phyloP scores from a whole-genome alignment of 1,140 invertebrate genomes.

The Popillia japonica region DNA sequence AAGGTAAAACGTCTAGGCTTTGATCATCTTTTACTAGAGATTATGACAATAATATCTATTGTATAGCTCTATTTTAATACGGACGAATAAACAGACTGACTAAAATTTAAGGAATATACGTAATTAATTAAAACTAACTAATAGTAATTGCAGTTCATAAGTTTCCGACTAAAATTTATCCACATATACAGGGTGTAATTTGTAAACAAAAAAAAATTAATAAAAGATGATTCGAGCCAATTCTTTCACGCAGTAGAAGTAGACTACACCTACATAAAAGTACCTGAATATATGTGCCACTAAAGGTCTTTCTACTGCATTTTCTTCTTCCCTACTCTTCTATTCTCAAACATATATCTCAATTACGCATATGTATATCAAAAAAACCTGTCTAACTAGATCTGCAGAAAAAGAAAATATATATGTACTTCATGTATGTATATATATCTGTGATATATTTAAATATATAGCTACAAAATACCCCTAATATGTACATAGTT shows the following conservation, averaged over 20 bases:
- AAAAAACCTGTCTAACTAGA: conserved; percentile 30
- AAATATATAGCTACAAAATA: conserved; percentile 34
- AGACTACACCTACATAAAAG: conserved; percentile 14
- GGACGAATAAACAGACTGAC: too few species aligned
- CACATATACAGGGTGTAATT: too few species aligned
- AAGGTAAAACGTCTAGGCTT: too few species aligned
- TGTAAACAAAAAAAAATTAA: too few species aligned
- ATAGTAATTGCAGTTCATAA: too few species aligned
- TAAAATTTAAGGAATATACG: too few species aligned
- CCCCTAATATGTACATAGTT: conserved; percentile 33
- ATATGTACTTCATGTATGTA: neutral
- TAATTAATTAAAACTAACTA: too few species aligned
- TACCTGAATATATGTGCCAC: conserved; percentile 25
- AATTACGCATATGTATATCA: conserved; percentile 1
- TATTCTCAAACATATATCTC: neutral
- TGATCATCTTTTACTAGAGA: too few species aligned
- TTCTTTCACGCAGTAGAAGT: neutral
- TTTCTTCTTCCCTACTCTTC: neutral
- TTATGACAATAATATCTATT: too few species aligned
- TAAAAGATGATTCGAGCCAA: neutral
- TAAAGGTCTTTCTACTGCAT: conserved; percentile 24
- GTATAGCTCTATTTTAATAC: too few species aligned
- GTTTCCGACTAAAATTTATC: too few species aligned
- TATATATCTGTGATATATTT: conserved; percentile 14
- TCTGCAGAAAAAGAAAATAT: conserved; percentile 28